Conservation (phyloP, 2,113 vertebrate genomes). For the Tylochromis polylepis region DNA sequence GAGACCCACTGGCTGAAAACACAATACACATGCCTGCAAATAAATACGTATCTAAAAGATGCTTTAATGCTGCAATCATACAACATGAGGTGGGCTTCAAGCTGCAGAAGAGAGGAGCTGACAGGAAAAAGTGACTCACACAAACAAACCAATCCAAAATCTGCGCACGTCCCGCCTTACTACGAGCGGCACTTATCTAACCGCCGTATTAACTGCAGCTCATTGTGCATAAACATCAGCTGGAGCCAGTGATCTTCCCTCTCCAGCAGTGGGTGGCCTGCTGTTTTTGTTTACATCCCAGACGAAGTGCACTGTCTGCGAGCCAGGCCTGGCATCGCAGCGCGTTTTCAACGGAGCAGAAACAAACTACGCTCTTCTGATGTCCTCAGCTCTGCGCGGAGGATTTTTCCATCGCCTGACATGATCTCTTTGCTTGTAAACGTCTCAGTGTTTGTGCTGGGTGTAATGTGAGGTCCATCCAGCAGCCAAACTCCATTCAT, state of each 20-base stretch:
- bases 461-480: slow-evolving; percentile 10
- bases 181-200: neutral
- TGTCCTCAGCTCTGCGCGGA: slow-evolving; percentile 13
- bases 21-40: neutral
- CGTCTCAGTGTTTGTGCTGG: slow-evolving; percentile 12
- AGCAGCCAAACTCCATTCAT: slow-evolving; percentile 5
- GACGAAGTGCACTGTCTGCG: slow-evolving; percentile 1
- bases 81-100: neutral
- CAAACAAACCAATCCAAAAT: neutral
- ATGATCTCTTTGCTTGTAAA: slow-evolving; percentile 3
- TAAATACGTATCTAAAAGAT: neutral
- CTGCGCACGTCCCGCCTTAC: neutral
- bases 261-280: slow-evolving; percentile 21
- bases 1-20: neutral
- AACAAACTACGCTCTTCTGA: slow-evolving; percentile 1
- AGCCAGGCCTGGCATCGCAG: slow-evolving; percentile 15
- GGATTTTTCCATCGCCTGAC: slow-evolving; percentile 17
- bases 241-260: neutral
- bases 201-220: neutral
- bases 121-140: neutral
- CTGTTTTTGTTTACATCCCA: slow-evolving; percentile 51
- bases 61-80: neutral
- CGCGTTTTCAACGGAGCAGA: neutral
- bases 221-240: slow-evolving; percentile 5
- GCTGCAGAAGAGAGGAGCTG: neutral